Percentiles rank a stretch among this genome's conserved stretches.
phyloP scores from a whole-genome alignment of 2,113 vertebrate species.

The Oplegnathus fasciatus region DNA sequence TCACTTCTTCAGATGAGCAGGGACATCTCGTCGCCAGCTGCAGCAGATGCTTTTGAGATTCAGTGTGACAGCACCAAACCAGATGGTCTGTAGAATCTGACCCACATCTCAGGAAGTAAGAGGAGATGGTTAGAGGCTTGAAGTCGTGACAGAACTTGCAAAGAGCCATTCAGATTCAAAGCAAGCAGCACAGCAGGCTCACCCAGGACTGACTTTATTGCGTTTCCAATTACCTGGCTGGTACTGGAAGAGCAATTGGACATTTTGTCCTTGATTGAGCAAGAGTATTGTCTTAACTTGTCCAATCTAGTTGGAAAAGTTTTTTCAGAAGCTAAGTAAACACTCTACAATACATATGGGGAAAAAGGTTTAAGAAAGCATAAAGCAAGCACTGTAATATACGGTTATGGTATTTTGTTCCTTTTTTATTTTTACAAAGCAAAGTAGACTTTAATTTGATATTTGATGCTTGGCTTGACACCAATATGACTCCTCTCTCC shows the following conservation, averaged over 20 bases:
- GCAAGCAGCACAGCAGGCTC: constrained; percentile 22
- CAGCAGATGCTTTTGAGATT: constrained; percentile 67
- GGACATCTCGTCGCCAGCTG: constrained; percentile 50
- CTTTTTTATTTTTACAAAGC: background rate
- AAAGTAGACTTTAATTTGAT: background rate
- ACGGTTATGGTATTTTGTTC: background rate
- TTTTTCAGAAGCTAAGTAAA: constrained; percentile 14
- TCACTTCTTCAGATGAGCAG: constrained; percentile 54
- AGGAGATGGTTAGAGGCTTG: constrained; percentile 41
- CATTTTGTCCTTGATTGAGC: constrained; percentile 56
- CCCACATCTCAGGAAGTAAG: constrained; percentile 59
- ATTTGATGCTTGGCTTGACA: background rate
- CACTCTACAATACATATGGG: background rate
- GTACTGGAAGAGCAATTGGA: constrained; percentile 54
- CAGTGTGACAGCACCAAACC: constrained; percentile 52
- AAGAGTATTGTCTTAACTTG: constrained; percentile 47
- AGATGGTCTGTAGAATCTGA: constrained; percentile 61
- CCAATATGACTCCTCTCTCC: background rate
- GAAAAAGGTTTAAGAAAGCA: background rate
- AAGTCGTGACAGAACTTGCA: constrained; percentile 68
- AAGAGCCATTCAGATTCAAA: constrained; percentile 62
- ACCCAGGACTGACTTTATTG: constrained; percentile 43
- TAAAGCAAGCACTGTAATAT: background rate
- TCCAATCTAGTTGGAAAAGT: constrained; percentile 36
- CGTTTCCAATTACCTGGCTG: constrained; percentile 60